Base-by-base conservation (phyloP, 1,140 invertebrate genomes). In the Pseudomyrmex gracilis region DNA sequence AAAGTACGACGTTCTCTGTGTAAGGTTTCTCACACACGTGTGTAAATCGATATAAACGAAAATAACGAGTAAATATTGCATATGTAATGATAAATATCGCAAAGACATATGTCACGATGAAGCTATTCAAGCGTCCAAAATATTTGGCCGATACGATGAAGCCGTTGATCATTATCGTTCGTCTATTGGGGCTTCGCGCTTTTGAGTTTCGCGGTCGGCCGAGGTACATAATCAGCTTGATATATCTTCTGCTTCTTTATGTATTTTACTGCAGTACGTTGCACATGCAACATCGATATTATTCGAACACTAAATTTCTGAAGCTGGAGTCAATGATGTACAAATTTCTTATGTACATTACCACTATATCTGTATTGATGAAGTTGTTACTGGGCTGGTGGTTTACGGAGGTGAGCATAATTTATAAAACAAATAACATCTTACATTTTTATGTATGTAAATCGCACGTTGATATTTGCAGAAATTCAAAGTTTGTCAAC, bases 401-500 rank as follows among this genome's bases (percentile, higher is more conserved):
- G 12, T 10, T 78, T 3, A 47, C 76, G 0, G 84, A 89, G 64
- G 88, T 89, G 43, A 82, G 66, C 0, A 7, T 34, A 34, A 34
- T 34, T 34, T 34, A 34, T 34, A 34, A 34, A 34, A 34, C 34
- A 34, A 34, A 34, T 34, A 34, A 5, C 34, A 4, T 34, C 34
- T 34, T 5, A 34, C 34, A 34, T 5, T 34, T 34, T 34, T 5
- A 34, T 34, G 7, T 34, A 34, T 34, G 34, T 7, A 34, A 34
- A 34, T 34, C 34, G 7, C 12, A 24, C 17, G 1, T n/a, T 49
- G 10, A 8, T 2, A 10, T 24, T 73, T 12, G 9, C 13, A 17
- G 76, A 34, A 9, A 13, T 47, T 80, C 12, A 49, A 70, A 49
- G 4, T 24, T 43, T 80, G 76, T 45, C 22, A 20, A 10, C 34